Evolutionary conservation across 1,140 invertebrate species (phyloP).

Genomic region (Aphaenogaster floridana): DNA sequence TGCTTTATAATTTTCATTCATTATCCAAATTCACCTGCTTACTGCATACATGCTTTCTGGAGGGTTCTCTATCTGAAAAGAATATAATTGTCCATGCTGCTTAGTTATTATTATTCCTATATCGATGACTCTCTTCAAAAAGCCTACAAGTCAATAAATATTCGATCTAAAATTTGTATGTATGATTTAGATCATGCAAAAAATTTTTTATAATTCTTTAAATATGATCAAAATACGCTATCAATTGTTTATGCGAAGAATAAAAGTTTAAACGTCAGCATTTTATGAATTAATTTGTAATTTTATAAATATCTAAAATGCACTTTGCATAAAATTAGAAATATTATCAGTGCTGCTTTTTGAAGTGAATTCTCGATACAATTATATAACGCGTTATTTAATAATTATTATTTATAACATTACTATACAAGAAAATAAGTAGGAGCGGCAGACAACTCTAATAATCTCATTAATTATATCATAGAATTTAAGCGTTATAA

Average conservation of each 20-base stretch:
- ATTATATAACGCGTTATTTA: constrained; percentile 28
- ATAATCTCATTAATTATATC: constrained; percentile 22
- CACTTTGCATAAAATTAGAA: not conserved
- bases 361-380: constrained; percentile 36
- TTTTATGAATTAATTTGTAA: not conserved
- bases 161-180: not conserved
- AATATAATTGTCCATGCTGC: not conserved
- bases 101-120: constrained; percentile 17
- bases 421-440: constrained; percentile 31
- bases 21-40: constrained; percentile 27
- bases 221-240: not conserved
- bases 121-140: constrained; percentile 40
- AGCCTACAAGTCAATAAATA: not conserved
- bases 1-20: not conserved
- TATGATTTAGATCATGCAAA: not conserved
- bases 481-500: constrained; percentile 45
- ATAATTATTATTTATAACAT: constrained; percentile 37
- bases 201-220: not conserved
- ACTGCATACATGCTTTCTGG: constrained; percentile 15
- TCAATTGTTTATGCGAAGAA: not conserved
- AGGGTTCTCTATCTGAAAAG: constrained; percentile 1
- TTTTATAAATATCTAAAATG: constrained; percentile 12
- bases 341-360: constrained; percentile 27
- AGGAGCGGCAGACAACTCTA: not conserved
- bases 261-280: not conserved